Conservation (phyloP, 1,140 invertebrate species). For the Ectropis grisescens region DNA sequence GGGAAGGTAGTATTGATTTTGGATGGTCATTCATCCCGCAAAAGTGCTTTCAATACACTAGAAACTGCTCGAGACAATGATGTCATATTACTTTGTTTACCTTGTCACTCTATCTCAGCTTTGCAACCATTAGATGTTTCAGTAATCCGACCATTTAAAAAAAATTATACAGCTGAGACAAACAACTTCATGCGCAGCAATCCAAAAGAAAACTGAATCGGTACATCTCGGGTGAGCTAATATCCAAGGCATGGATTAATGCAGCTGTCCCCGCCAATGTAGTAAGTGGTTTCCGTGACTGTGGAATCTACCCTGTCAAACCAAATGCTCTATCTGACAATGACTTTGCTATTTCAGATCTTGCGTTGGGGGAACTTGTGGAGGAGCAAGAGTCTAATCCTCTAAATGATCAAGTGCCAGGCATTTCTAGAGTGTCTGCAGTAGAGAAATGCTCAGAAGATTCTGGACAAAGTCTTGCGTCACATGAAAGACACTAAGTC, state of each 20-base stretch:
- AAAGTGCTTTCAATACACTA: constrained; percentile 18
- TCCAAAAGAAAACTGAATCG: constrained; percentile 18
- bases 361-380: too few species aligned
- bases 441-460: too few species aligned
- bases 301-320: constrained; percentile 26
- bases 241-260: constrained; percentile 22
- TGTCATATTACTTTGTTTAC: constrained; percentile 33
- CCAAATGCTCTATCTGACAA: constrained; percentile 14
- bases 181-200: constrained; percentile 20
- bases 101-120: constrained; percentile 32
- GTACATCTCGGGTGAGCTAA: constrained; percentile 16
- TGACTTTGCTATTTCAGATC: constrained; percentile 13
- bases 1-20: constrained; percentile 35
- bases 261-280: constrained; percentile 22
- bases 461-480: too few species aligned
- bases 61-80: constrained; percentile 30
- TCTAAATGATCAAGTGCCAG: too few species aligned
- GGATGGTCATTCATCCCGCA: constrained; percentile 36
- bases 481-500: too few species aligned
- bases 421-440: too few species aligned
- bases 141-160: constrained; percentile 26
- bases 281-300: constrained; percentile 16
- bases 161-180: constrained; percentile 14
- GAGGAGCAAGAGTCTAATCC: too few species aligned
- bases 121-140: constrained; percentile 32